Base-by-base conservation (phyloP, 2,113 vertebrate species). In the Thamnophis sirtalis region DNA sequence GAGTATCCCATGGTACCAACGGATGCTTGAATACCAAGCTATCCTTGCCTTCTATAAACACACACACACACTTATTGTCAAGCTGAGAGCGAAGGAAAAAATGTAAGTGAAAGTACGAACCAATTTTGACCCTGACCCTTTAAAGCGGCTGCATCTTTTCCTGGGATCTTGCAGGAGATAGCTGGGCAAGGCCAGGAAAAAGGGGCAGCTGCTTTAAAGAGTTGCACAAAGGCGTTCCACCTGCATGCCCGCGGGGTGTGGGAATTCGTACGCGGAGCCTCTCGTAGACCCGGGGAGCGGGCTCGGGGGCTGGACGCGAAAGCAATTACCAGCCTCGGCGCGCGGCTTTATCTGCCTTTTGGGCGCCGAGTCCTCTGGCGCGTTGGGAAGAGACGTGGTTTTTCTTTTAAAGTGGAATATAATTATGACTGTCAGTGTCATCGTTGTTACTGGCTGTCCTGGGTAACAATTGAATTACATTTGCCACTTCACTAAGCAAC, bases 381-480 rank as follows among this genome's bases (percentile, higher is more conserved):
- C 1, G 54, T 56, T 3, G 87, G 73, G 73, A 88, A 92, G 55
- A 92, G 91, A 87, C 3, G 48, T 15, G 43, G 73, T n/a, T 63
- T 63, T 24, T 49, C 28, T 22, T 89, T 84, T 84, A 85, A 91
- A 93, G 90, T 88, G 86, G 86, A 88, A 88, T 56, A 48, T 93
- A 93, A 93, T 93, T 91, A 63, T 63, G 90, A 84, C 90, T 91
- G 92, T 88, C 92, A 91, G 51, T 63, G 90, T 93, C 92, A 91
- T 84, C 86, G 91, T 53, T 50, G 54, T 91, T 84, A 22, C 68
- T n/a, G 86, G 48, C 90, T 91, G 90, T 88, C 89, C 86, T 60
- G 54, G 87, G 73, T 91, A 91, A 91, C 86, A 88, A 91, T 88
- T 93, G 92, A 93, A 93, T 93, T 91, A 91, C 90, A 91, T 93